Base-by-base conservation (phyloP, 2,113 vertebrate genomes). In the Malaclemys terrapin region DNA sequence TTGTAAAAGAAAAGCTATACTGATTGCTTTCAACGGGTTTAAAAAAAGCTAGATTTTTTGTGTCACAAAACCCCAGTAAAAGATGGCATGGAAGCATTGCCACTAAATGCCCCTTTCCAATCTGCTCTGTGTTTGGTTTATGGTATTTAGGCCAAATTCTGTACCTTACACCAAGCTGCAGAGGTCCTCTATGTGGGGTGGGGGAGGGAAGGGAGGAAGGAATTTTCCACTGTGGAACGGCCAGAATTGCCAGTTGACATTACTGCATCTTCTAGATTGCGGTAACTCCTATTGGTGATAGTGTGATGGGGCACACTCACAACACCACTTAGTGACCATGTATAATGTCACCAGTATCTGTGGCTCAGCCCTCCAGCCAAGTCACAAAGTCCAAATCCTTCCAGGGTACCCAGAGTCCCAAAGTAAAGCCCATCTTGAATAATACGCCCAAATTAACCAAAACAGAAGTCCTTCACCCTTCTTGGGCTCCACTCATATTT, bases 11-110 rank as follows among this genome's bases (percentile, higher is more conserved):
- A 87, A 38, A 17, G 45, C 24, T 88, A 2, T 35, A 29, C 2
- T 47, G 10, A 11, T 72, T 90, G n/a, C 45, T 95, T 82, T 87
- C 82, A 69, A n/a, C 85, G 82, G 45, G 13, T 89, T 45, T 65
- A 82, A 82, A n/a, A 87, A 57, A 25, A 53, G 45, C 7, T 82
- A 78, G 82, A 90, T 47, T 12, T 95, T 95, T 92, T 92, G 72
- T 81, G 35, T 7, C 62, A 83, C 17, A n/a, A 89, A 65, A 84
- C 25, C 31, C 80, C 14, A 27, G 5, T 82, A 62, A 80, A 69
- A 93, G 86, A 52, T 54, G 42, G 2, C 14, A 13, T 24, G 11
- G 83, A 84, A 56, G 29, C 52, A 19, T 50, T 93, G 91, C 35
- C 29, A 88, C n/a, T 45, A 38, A 80, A 20, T 78, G 79, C 24